Base-by-base conservation (phyloP, 1,140 invertebrate genomes). In the Cephus cinctus region DNA sequence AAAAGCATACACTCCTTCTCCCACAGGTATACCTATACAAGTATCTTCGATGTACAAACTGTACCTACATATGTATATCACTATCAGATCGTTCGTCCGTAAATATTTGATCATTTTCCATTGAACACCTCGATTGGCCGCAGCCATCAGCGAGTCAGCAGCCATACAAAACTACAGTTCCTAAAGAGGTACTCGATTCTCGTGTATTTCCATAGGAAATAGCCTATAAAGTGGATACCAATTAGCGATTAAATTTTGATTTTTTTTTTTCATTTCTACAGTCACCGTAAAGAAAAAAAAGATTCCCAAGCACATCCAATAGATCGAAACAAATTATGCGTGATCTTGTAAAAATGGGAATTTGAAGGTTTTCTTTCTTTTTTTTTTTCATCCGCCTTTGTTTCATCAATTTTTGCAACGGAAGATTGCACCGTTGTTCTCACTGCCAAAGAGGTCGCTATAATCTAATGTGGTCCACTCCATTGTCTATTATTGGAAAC, bases 371-470 rank as follows among this genome's bases (percentile, higher is more conserved):
- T 11, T 30, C 12, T 2, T 2, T 30, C 12, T 9, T 30, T 30
- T 30, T 11, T 30, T 30, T 30, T 30, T 30, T 2, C 27, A 11
- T 30, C 27, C 2, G 14, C 27, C 12, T 11, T 30, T 30, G 2
- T 30, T 12, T 9, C n/a, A n/a, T n/a, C n/a, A n/a, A n/a, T n/a
- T n/a, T 70, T 71, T 71, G 70, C 67, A 73, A 70, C 69, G 52
- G 63, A 57, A 46, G 59, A 64, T 69, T 65, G 66, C 68, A 63
- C 59, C 54, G 50, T 67, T 60, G 63, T 56, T 52, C 45, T 50
- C 46, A 34, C 34, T 19, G 57, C 62, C 64, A 67, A 67, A 69
- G 67, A 67, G 69, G 65, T 64, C 58, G 44, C 40, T 67, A 68
- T 71, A 71, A 73, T 71, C 55, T 44, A 63, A 71, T 69, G 59